A percentile compares a stretch with the other conserved stretches of the same genome.
Evolutionary conservation across 2,113 vertebrate genomes (phyloP).

Genomic region (Periophthalmus modestus): DNA sequence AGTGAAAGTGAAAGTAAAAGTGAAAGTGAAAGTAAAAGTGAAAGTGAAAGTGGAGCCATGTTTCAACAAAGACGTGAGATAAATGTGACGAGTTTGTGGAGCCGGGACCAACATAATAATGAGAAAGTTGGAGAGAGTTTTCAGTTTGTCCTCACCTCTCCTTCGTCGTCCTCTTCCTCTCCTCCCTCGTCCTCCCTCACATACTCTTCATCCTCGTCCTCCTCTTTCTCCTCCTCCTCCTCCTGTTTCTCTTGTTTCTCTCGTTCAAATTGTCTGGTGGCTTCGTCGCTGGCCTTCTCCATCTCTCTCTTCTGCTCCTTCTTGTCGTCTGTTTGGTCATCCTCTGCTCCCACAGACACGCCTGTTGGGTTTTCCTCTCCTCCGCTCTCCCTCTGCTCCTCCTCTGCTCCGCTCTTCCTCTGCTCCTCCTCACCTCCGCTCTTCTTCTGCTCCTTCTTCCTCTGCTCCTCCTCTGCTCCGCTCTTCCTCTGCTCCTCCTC

Average conservation of each 20-base stretch:
- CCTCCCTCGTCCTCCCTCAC: conserved; percentile 61
- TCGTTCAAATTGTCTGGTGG: conserved; percentile 78
- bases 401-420: conserved; percentile 55
- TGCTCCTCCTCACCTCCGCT: conserved; percentile 56
- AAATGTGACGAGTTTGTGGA: no score
- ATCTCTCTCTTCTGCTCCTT: conserved; percentile 75
- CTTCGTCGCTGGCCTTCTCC: conserved; percentile 81
- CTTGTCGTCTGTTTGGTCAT: conserved; percentile 11
- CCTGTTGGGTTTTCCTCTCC: neutral
- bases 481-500: no score
- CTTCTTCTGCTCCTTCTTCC: no score
- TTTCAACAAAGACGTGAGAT: no score
- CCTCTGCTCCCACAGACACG: conserved; percentile 12
- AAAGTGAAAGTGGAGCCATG: no score
- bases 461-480: no score
- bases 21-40: no score
- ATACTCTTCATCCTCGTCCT: conserved; percentile 55
- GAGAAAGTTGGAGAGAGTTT: no score
- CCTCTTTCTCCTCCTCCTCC: conserved; percentile 53
- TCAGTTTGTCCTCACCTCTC: conserved; percentile 47
- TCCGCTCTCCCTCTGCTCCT: neutral
- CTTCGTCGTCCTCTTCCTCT: conserved; percentile 63
- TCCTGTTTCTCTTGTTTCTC: conserved; percentile 62
- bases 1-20: no score
- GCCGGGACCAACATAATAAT: neutral